Conservation (phyloP, 2,888 invertebrate genomes). For the Melangyna quadrimaculata region DNA sequence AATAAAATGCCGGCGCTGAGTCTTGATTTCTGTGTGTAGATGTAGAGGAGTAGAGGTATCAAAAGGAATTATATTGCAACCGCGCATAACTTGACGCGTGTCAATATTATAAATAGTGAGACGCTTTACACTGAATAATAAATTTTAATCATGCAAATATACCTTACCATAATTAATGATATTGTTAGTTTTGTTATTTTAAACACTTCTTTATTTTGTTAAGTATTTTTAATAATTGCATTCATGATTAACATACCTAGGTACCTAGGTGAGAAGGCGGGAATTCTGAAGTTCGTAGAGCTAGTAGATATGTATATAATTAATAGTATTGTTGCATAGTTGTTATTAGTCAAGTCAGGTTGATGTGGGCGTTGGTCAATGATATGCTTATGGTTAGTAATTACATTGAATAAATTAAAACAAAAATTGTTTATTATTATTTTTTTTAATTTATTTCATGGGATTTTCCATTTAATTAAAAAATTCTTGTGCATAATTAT, state of each 20-base stretch:
- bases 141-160: slow-evolving; percentile 40
- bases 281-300: not conserved
- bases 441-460: not conserved
- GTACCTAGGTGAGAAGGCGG: not conserved
- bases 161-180: slow-evolving; percentile 7
- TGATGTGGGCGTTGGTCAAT: slow-evolving; percentile 12
- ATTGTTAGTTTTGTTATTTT: slow-evolving; percentile 23
- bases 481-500: not conserved
- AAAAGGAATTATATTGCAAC: slow-evolving; percentile 7
- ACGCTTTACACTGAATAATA: slow-evolving; percentile 58
- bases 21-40: slow-evolving; percentile 3
- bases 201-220: not conserved
- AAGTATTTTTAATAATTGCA: not conserved
- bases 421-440: not conserved
- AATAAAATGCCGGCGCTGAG: not conserved
- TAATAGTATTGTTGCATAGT: not conserved
- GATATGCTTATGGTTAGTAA: not conserved
- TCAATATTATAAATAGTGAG: slow-evolving; percentile 39
- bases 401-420: not conserved
- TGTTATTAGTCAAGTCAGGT: not conserved
- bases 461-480: not conserved
- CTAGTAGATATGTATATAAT: not conserved
- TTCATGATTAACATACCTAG: not conserved
- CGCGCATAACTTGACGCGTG: slow-evolving; percentile 46
- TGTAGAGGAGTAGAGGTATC: too few relatives aligned